Evolutionary conservation across 2,888 invertebrate species (phyloP), one percentile per base, ranked within the genome.

Genomic region (Meiosimyza decipiens): DNA sequence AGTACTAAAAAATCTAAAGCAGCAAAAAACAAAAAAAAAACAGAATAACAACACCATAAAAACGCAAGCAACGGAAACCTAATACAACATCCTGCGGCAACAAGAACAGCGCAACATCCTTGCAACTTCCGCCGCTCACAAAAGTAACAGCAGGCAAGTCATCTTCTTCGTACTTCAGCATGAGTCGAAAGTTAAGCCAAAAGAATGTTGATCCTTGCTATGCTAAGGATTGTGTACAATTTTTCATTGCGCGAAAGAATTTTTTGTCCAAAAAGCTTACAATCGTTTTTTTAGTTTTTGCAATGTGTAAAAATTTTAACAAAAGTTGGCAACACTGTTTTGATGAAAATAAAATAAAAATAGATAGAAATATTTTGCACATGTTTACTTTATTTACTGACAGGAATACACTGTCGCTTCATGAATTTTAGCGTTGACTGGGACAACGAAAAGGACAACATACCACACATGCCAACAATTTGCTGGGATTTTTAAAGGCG

Each of bases 31-130:
- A 40, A 5, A 63, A 63, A 6, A 49, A 47, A 50, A 50, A 63
- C 6, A 51, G 13, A 64, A 13, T 9, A 64, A 51, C 40, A 40
- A 40, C 40, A 40, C 7, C 9, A 40, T 40, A 40, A 40, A 40
- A 40, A 9, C 9, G 40, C 40, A 40, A 64, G 50, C 64, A 40
- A 40, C 64, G 64, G 64, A 64, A 64, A 50, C 64, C 64, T 50
- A 50, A 64, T 64, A 50, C 64, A 64, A 51, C 64, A 51, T 64
- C 64, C 64, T 64, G 64, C 51, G 50, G 64, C 50, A 60, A 11
- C 51, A 64, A n/a, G 63, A n/a, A 47, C 40, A 62, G 62, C 18
- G 64, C 51, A 64, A 64, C 64, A 64, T 64, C 64, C 64, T 64
- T 50, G 15, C 18, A 51, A 51, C 64, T 64, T 64, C 64, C 64